Base-by-base conservation (phyloP, 2,797 vertebrate genomes). In the Scarus forsteni region DNA sequence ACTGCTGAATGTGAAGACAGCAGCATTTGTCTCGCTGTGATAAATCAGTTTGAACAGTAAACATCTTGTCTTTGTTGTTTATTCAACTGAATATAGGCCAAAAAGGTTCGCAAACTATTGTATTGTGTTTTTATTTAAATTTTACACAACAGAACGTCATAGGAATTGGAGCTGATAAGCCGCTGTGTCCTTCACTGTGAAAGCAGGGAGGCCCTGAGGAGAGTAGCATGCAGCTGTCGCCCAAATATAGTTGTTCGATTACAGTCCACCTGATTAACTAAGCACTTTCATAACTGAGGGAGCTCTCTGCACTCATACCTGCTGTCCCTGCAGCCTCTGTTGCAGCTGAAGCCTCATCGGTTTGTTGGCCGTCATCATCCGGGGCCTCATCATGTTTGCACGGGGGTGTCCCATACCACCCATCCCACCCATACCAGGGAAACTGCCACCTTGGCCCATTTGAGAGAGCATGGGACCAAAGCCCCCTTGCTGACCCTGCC, bases 281-380 rank as follows among this genome's bases (percentile, higher is more conserved):
- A 27, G 39, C 7, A 40, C 0, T 40, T 36, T 34, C 10, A 43
- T 48, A 1, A 43, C n/a, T 16, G n/a, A 14, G 5, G n/a, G 51
- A 43, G 10, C 13, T 13, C 40, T 27, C 27, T 27, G 4, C 27
- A 27, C 52, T 5, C 46, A 9, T 90, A 99, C 98, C 97, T 99
- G 98, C 74, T 98, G 97, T 68, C 98, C 96, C 90, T 99, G 98
- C 39, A 99, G 94, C 85, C 98, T 95, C 92, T 99, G 98, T 76
- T 99, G 97, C 69, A 99, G 96, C 89, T 99, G 98, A 80, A 98
- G 95, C 56, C 97, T 93, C 70, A 98, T 96, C 38, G 98, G 98
- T 77, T 98, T 99, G 65, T 95, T 96, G 56, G 96, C 94, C 3
- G 81, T 97, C 68, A 95, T 91, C 93, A 95, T 97, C 59, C 97